phyloP scores from a whole-genome alignment of 53 echinoderm and acorn worm species.

The Astropecten irregularis region DNA sequence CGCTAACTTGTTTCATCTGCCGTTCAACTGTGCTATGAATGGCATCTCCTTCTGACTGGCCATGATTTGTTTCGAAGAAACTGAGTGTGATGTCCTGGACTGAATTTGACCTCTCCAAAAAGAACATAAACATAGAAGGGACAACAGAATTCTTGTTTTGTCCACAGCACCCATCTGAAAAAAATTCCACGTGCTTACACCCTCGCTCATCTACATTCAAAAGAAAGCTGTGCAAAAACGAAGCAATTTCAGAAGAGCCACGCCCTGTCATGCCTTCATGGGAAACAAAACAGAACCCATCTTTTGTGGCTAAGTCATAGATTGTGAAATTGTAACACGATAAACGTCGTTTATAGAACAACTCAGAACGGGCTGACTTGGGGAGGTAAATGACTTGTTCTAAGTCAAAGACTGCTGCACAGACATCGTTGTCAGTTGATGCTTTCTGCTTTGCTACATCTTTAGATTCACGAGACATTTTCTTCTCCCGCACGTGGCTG shows the following conservation, averaged over 20 bases:
- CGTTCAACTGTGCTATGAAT: conserved; percentile 71
- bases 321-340: conserved; percentile 63
- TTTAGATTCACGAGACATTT: conserved; percentile 44
- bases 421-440: background rate
- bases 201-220: conserved; percentile 19
- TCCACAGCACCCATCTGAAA: conserved; percentile 70
- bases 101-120: background rate
- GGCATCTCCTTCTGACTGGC: conserved; percentile 64
- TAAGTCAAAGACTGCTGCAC: conserved; percentile 50
- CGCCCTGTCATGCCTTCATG: conserved; percentile 52
- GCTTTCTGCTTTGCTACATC: conserved; percentile 25
- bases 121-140: conserved; percentile 47
- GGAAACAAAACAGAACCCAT: conserved; percentile 36
- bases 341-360: conserved; percentile 55
- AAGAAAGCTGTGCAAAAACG: conserved; percentile 49
- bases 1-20: conserved; percentile 36
- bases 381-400: conserved; percentile 70
- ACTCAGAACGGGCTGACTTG: conserved; percentile 27
- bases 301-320: conserved; percentile 18
- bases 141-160: conserved; percentile 78
- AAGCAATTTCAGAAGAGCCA: conserved; percentile 66
- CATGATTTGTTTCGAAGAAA: conserved; percentile 66
- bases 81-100: conserved; percentile 17
- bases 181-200: conserved; percentile 49
- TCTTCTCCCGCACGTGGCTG: conserved; percentile 10